A percentile compares a stretch with the other conserved stretches of the same genome.
These are phyloP conservation scores for Drosophila repleta DNA, from an alignment of 1,140 invertebrate genomes.

Conservation along the genomic window DNA sequence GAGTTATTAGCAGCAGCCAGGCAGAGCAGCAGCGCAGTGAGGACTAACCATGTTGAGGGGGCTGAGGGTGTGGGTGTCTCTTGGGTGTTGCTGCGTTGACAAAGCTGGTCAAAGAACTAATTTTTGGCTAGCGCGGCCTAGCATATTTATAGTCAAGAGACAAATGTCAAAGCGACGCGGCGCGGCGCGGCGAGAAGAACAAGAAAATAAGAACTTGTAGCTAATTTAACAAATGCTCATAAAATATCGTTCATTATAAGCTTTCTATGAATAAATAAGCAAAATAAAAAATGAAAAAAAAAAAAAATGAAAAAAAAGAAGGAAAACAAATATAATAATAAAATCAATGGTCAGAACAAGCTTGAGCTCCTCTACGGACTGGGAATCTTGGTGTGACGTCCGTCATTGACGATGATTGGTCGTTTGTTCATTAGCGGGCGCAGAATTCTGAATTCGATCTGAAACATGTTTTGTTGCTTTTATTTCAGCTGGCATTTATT, in stretches of 20 bases:
- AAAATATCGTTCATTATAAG: constrained; percentile 52
- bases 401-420: constrained; percentile 7
- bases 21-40: background rate
- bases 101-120: constrained; percentile 37
- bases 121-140: constrained; percentile 25
- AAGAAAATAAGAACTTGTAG: constrained; percentile 32
- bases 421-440: constrained; percentile 28
- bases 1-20: background rate
- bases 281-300: constrained; percentile 36
- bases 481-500: background rate
- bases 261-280: constrained; percentile 35
- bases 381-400: constrained; percentile 18
- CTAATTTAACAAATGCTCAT: constrained; percentile 34
- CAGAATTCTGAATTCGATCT: constrained; percentile 25
- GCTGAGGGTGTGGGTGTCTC: no score
- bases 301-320: constrained; percentile 23
- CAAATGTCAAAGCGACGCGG: constrained; percentile 67
- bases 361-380: constrained; percentile 17
- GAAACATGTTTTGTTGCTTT: constrained; percentile 36
- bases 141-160: constrained; percentile 63
- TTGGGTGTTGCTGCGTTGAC: constrained; percentile 32
- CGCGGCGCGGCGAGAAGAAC: constrained; percentile 36
- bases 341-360: constrained; percentile 35
- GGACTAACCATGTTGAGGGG: constrained; percentile 57
- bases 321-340: constrained; percentile 23